Evolutionary conservation across 1,140 invertebrate genomes (phyloP), one percentile per base, ranked within the genome.

Genomic region (Aradophagus sp.): DNA sequence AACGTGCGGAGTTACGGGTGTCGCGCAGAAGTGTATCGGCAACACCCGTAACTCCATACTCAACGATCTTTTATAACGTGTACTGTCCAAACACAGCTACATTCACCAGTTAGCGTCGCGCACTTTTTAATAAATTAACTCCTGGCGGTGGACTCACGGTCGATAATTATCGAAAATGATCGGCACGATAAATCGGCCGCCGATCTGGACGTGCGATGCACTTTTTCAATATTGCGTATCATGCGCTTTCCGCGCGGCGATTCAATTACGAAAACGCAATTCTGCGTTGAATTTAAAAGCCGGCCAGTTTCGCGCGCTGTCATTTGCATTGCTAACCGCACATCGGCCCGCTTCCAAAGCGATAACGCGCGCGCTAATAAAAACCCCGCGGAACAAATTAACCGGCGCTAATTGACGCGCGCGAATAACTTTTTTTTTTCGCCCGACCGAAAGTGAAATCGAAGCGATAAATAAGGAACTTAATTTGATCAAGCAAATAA

Each of bases 291-390:
- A 66, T 66, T 66, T 52, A 56, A 56, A 35, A 44, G 52, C 2
- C 20, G 14, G 10, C 29, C 44, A 45, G 38, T 35, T 44, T 16
- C 20, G 15, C 15, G 8, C 32, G 17, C 27, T 29, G n/a, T 68
- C 63, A 68, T 68, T 68, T 68, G 63, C 45, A 59, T 59, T 59
- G 47, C 53, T 68, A 68, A 67, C 31, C 34, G 32, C n/a, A n/a
- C n/a, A n/a, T n/a, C n/a, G n/a, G n/a, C n/a, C n/a, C n/a, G n/a
- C n/a, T n/a, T n/a, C n/a, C n/a, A n/a, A n/a, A n/a, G n/a, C n/a
- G n/a, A n/a, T n/a, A n/a, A n/a, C n/a, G n/a, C n/a, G n/a, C n/a
- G n/a, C n/a, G n/a, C n/a, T n/a, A n/a, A n/a, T n/a, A n/a, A n/a
- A n/a, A n/a, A n/a, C 14, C 44, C 12, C 56, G 38, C 45, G 29